These are phyloP conservation scores for Acleris cristana DNA, from an alignment of 2,888 invertebrate species.

Conservation along the genomic window DNA sequence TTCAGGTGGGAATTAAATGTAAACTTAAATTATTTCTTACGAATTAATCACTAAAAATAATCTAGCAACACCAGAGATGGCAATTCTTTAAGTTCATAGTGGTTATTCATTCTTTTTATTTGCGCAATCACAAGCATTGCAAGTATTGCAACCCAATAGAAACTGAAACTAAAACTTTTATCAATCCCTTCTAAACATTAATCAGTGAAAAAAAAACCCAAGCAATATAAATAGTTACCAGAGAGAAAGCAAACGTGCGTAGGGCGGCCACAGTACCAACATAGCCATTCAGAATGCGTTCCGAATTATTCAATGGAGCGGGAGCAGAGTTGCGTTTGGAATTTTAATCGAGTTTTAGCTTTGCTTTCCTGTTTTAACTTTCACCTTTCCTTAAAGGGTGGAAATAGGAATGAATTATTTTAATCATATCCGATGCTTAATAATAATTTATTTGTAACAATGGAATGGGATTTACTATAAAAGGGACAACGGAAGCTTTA, in stretches of 20 bases:
- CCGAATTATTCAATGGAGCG: constrained; percentile 64
- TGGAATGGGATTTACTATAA: neutral
- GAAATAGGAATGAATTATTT: constrained; percentile 12
- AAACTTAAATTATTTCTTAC: too few relatives aligned
- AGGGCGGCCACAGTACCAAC: constrained; percentile 25
- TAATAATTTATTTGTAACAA: neutral
- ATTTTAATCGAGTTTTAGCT: constrained; percentile 55
- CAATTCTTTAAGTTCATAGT: too few relatives aligned
- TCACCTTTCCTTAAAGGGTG: constrained; percentile 40
- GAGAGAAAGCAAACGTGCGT: constrained; percentile 54
- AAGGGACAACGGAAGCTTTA: neutral
- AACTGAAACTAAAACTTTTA: too few relatives aligned
- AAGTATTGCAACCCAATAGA: too few relatives aligned
- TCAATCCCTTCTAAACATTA: too few relatives aligned
- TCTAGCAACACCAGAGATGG: too few relatives aligned
- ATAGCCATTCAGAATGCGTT: constrained; percentile 59
- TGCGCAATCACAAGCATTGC: too few relatives aligned
- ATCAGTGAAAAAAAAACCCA: constrained; percentile 2
- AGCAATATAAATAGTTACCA: constrained; percentile 38
- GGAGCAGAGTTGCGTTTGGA: constrained; percentile 54
- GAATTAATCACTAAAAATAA: too few relatives aligned
- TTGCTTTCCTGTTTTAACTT: constrained; percentile 54
- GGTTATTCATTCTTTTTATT: too few relatives aligned
- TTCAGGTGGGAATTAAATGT: too few relatives aligned
- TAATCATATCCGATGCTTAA: constrained; percentile 16